Evolutionary conservation across 2,113 vertebrate genomes (phyloP).

Genomic region (Misgurnus mizolepis): DNA sequence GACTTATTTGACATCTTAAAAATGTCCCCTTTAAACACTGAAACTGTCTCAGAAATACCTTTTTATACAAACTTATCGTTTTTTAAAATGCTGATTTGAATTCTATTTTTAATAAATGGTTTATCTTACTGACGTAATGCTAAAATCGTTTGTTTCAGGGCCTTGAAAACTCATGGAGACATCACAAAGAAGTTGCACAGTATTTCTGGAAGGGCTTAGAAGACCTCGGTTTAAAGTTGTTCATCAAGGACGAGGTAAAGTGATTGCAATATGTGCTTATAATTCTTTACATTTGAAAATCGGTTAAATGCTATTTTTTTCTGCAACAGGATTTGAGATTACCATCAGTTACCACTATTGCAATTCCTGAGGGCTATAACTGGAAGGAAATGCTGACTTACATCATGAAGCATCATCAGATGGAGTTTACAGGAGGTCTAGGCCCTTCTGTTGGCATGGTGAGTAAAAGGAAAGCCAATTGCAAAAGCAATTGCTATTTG

Average conservation of each 20-base stretch:
- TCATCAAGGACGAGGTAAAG: constrained; percentile 85
- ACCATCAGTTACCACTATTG: constrained; percentile 88
- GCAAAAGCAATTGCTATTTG: too few species aligned
- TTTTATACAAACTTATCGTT: too few species aligned
- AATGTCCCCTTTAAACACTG: too few species aligned
- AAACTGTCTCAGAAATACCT: too few species aligned
- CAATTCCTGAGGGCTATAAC: constrained; percentile 81
- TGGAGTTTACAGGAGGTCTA: constrained; percentile 89
- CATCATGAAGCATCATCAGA: constrained; percentile 79
- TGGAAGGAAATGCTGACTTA: constrained; percentile 85
- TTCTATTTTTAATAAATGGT: neutral
- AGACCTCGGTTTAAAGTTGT: constrained; percentile 86
- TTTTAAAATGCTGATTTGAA: too few species aligned
- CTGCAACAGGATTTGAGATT: constrained; percentile 76
- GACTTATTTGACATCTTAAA: too few species aligned
- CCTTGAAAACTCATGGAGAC: constrained; percentile 85
- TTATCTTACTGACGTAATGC: neutral
- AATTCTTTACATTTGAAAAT: neutral
- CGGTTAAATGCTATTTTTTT: neutral
- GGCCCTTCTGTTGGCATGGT: constrained; percentile 90
- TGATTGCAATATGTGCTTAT: neutral
- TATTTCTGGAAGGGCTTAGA: constrained; percentile 80
- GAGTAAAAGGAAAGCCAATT: constrained; percentile 44
- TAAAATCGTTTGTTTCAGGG: constrained; percentile 73
- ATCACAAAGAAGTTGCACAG: constrained; percentile 74